These are phyloP conservation scores for Ramphastos sulfuratus DNA, from an alignment of 2,113 vertebrate species.

Conservation along the genomic window DNA sequence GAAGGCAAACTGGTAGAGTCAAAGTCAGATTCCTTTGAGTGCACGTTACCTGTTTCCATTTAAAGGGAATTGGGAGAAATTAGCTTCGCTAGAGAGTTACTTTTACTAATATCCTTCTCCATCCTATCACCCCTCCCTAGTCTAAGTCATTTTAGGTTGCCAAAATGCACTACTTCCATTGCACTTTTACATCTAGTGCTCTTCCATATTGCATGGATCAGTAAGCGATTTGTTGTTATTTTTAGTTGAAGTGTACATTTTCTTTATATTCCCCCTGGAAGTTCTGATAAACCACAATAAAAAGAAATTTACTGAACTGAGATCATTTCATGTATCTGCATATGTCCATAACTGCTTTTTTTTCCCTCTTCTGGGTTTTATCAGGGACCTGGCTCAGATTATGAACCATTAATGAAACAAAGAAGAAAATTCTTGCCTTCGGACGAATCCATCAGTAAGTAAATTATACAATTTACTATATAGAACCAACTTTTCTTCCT, in stretches of 20 bases:
- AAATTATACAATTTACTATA: background rate
- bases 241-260: background rate
- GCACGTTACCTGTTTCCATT: background rate
- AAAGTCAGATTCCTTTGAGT: background rate
- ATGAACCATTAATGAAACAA: conserved; percentile 63
- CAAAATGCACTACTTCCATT: background rate
- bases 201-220: background rate
- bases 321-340: background rate
- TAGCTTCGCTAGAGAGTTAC: background rate
- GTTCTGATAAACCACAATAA: background rate
- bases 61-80: background rate
- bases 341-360: background rate
- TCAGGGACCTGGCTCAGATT: conserved; percentile 71
- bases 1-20: background rate
- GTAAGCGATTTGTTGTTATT: background rate
- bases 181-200: background rate
- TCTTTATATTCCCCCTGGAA: background rate
- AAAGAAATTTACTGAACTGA: background rate
- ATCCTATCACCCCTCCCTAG: background rate
- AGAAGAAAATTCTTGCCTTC: conserved; percentile 69
- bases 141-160: background rate
- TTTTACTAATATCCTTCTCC: background rate
- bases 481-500: background rate
- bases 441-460: conserved; percentile 74
- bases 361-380: background rate